Percentiles rank a stretch among this genome's conserved stretches.
These are phyloP conservation scores for Dynastes maya DNA, from an alignment of 2,888 invertebrate genomes.

Conservation along the genomic window DNA sequence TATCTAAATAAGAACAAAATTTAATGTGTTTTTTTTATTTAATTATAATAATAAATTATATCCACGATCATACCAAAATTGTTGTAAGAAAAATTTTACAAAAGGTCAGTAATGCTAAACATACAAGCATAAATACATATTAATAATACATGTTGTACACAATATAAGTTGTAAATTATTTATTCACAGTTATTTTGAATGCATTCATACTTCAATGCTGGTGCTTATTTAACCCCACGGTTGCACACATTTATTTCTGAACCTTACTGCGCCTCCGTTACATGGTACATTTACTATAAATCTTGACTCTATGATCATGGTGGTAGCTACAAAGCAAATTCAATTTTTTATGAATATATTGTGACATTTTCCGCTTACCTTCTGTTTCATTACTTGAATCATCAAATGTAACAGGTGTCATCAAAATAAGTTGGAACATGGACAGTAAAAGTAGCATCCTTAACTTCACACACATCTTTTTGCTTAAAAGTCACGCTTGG, in stretches of 20 bases:
- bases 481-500: neutral
- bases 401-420: neutral
- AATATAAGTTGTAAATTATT: no score
- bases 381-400: neutral
- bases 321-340: neutral
- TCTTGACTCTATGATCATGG: conserved; percentile 5
- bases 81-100: no score
- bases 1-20: no score
- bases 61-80: no score
- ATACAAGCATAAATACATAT: no score
- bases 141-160: no score
- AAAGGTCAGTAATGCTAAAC: no score
- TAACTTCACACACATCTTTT: neutral
- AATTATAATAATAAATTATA: no score
- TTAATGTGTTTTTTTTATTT: no score
- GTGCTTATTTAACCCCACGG: neutral
- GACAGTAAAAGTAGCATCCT: neutral
- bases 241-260: conserved; percentile 7
- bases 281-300: conserved; percentile 18
- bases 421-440: neutral
- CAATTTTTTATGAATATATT: neutral
- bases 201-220: no score
- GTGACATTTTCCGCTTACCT: neutral
- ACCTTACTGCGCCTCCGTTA: neutral
- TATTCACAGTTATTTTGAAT: no score